Base-by-base conservation (phyloP, 1,140 invertebrate genomes). In the Drosophila sucinea region DNA sequence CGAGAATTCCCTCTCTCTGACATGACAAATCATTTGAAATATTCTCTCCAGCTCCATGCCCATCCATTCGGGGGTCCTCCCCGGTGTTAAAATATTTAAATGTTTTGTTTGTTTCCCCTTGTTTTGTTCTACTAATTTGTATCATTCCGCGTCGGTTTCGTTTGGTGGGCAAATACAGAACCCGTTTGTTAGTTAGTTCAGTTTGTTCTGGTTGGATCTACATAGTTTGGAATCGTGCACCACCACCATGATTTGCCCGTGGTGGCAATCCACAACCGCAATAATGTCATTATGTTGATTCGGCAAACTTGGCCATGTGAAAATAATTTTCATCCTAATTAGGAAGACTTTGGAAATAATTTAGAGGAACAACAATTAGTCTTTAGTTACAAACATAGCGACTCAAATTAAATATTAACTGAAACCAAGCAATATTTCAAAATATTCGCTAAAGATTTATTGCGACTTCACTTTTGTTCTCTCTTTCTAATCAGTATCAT, bases 11-110 rank as follows among this genome's bases (percentile, higher is more conserved):
- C 33, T 38, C 33, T 33, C 2, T 83, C 76, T 70, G 67, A 80
- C 79, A 83, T 89, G 79, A 87, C 83, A 87, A 87, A 87, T 87
- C 76, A 87, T 87, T 89, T 83, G 79, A 70, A 77, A 69, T 74
- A 68, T 73, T 73, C 77, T 27, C 61, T 63, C 32, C 70, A 41
- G 70, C 58, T 32, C 40, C 23, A 47, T 47, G 4, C 44, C 44
- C 2, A 47, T 7, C 44, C 44, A 17, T 2, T n/a, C n/a, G 41
- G 17, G n/a, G 11, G 0, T n/a, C 17, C 17, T 25, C 6, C 7
- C 5, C n/a, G 40, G 29, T 66, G 67, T 44, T 85, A 57, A 79
- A 87, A 80, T 83, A 77, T 80, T 83, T 68, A 72, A 70, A 64
- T 64, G 71, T 73, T 77, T 72, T 69, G 41, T 77, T 83, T 51